Percentiles rank a stretch among this genome's conserved stretches.
Conservation (phyloP, 2,888 invertebrate species). For the Seira sanloemensis region DNA sequence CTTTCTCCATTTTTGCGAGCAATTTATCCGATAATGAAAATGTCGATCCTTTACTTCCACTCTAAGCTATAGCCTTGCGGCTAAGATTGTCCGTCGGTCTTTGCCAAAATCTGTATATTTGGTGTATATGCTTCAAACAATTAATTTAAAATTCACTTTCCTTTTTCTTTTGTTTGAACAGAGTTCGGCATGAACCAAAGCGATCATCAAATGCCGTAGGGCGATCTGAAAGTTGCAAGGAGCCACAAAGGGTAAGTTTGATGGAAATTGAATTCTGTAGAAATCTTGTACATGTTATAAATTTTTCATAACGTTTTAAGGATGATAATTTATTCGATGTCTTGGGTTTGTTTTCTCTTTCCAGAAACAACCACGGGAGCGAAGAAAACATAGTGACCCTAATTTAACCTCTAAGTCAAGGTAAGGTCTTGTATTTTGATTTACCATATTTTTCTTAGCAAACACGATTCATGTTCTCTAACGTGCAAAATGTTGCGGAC, state of each 20-base stretch:
- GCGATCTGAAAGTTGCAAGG: conserved; percentile 86
- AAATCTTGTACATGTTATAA: too few species aligned
- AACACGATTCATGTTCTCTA: background rate
- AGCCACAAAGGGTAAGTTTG: conserved; percentile 77
- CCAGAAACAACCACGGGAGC: conserved; percentile 82
- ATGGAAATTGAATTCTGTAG: too few species aligned
- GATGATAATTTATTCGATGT: background rate
- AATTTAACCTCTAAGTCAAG: conserved; percentile 80
- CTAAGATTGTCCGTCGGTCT: too few species aligned
- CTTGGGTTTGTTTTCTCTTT: conserved; percentile 74
- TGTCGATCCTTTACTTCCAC: too few species aligned
- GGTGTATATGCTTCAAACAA: too few species aligned
- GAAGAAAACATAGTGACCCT: conserved; percentile 88
- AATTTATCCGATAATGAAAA: too few species aligned
- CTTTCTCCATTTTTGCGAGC: conserved; percentile 13
- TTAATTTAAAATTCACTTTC: background rate
- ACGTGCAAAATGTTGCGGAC: background rate
- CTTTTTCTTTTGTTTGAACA: conserved; percentile 40
- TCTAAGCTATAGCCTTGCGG: too few species aligned
- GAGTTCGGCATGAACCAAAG: conserved; percentile 74
- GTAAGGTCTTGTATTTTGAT: conserved; percentile 71
- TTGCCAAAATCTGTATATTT: too few species aligned
- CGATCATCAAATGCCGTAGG: conserved; percentile 77
- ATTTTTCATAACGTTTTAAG: background rate
- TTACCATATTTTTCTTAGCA: background rate